These are phyloP conservation scores for Carollia perspicillata DNA, from an alignment of 2,113 vertebrate genomes.

Conservation along the genomic window DNA sequence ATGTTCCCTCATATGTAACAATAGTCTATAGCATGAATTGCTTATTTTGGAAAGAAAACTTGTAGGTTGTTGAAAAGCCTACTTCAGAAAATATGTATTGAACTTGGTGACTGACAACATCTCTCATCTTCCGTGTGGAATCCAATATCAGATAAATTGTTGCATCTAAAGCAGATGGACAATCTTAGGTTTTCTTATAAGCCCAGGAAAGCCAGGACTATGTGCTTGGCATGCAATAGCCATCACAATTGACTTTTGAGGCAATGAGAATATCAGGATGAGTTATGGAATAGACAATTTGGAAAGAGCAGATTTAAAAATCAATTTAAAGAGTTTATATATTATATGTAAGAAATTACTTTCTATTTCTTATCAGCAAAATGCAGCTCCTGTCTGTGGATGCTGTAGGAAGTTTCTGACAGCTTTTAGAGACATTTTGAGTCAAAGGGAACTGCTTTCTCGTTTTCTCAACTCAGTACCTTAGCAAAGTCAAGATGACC, in stretches of 20 bases:
- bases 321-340: slow-evolving; percentile 79
- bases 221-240: slow-evolving; percentile 52
- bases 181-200: slow-evolving; percentile 53
- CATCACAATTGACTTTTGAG: slow-evolving; percentile 66
- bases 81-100: slow-evolving; percentile 15
- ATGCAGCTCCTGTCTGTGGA: slow-evolving; percentile 76
- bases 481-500: slow-evolving; percentile 69
- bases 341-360: slow-evolving; percentile 72
- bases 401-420: slow-evolving; percentile 76
- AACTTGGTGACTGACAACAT: neutral
- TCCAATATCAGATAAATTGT: slow-evolving; percentile 36
- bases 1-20: neutral
- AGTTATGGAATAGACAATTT: slow-evolving; percentile 75
- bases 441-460: slow-evolving; percentile 71
- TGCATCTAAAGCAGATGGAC: neutral
- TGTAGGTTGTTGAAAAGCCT: neutral
- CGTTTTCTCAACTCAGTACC: slow-evolving; percentile 56
- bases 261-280: slow-evolving; percentile 64
- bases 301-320: slow-evolving; percentile 72
- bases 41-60: neutral
- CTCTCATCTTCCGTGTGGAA: neutral
- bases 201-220: slow-evolving; percentile 25
- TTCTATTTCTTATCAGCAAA: slow-evolving; percentile 82
- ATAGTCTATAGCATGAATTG: neutral
- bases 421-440: slow-evolving; percentile 70